Evolutionary conservation across 2,888 invertebrate species (phyloP), one percentile per base, ranked within the genome.

Genomic region (Cantharis rufa): DNA sequence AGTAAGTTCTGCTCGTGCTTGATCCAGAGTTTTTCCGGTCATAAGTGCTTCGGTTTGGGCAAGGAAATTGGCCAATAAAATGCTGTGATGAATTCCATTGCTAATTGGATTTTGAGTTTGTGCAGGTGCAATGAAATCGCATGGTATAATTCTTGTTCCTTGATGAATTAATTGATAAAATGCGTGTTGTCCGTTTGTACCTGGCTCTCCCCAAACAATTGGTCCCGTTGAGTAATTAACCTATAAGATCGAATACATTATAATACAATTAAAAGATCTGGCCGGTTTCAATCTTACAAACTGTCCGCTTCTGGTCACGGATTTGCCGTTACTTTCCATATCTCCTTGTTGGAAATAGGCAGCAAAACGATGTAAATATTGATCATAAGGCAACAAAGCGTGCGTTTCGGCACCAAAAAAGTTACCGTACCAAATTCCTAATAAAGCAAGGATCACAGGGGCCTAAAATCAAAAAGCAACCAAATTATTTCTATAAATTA

Each of bases 271-370:
- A 18, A 21, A 68, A n/a, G 4, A 10, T 16, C 7, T 32, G 24
- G n/a, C 27, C 48, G 15, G 15, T 18, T 32, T 83, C 82, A 90
- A 89, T 84, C 89, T 86, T 73, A 91, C 92, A 18, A 82, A 88
- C 76, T 91, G 87, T 0, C 95, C 94, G 13, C 91, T 89, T 32
- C 94, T 91, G 0, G 95, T 95, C 27, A 96, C 95, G 85, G 94
- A 95, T 89, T 99, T 99, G 80, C 99, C 99, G 89, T 99, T 99
- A 81, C 98, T 98, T 89, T 99, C 99, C 99, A 99, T 99, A 86
- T 99, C 99, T 3, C 98, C 98, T 90, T 99, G 99, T 89, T 99
- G 99, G 90, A 99, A 99, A 89, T 99, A 99, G 15, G 99, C 99
- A 10, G 99, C 97, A 89, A 99, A 99, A 87, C 99, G 93, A 88